Percentiles rank a stretch among this genome's conserved stretches.
Conservation (phyloP, 2,888 invertebrate genomes). For the Zaprionus obscuricornis region DNA sequence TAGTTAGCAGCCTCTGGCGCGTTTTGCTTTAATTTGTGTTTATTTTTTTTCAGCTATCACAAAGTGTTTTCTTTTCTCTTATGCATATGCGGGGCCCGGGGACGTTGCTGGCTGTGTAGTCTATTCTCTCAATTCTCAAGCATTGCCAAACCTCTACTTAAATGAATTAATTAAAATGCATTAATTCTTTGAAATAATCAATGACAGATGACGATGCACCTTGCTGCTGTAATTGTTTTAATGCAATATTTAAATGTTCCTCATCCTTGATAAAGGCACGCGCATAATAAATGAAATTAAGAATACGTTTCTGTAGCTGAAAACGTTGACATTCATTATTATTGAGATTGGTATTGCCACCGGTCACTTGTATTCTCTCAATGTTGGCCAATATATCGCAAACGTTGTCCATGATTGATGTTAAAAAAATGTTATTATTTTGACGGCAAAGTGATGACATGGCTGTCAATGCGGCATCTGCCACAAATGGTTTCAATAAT, state of each 20-base stretch:
- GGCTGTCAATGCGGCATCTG: slow-evolving; percentile 85
- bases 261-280: slow-evolving; percentile 1
- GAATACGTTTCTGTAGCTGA: slow-evolving; percentile 84
- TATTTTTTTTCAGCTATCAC: too few species aligned
- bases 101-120: too few species aligned
- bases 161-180: too few species aligned
- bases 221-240: slow-evolving; percentile 11
- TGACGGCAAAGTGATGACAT: slow-evolving; percentile 86
- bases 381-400: slow-evolving; percentile 83
- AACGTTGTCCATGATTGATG: slow-evolving; percentile 83
- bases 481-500: slow-evolving; percentile 84
- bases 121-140: too few species aligned
- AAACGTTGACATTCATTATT: slow-evolving; percentile 75
- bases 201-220: too few species aligned
- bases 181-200: too few species aligned
- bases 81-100: too few species aligned
- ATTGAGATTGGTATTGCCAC: slow-evolving; percentile 54
- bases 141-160: too few species aligned
- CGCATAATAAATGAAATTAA: slow-evolving; percentile 86
- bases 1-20: too few species aligned
- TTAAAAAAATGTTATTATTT: slow-evolving; percentile 84
- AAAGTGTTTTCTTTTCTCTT: too few species aligned
- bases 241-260: background rate
- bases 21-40: too few species aligned
- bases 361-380: slow-evolving; percentile 77